Evolutionary conservation across 2,888 invertebrate species (phyloP), one percentile per base, ranked within the genome.

Genomic region (Melangyna quadrimaculata): DNA sequence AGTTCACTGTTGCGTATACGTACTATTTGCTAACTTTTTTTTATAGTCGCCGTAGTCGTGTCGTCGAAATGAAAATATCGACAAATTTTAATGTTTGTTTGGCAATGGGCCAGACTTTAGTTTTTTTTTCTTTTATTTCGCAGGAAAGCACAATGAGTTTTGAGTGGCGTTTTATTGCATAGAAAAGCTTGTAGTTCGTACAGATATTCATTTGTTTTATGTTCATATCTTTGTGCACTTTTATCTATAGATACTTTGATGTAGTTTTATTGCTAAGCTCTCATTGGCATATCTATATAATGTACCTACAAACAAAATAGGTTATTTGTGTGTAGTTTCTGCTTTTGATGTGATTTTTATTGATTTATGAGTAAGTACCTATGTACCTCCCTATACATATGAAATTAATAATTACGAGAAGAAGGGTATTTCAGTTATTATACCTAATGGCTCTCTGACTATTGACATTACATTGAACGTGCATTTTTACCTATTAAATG

Each of bases 1-100:
- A 0, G 53, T 55, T 5, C 22, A 72, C 81, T 71, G 22, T 48
- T 71, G 59, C 71, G 81, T 82, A 82, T 82, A 63, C 82, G 61
- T 73, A 51, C 43, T 72, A 40, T 63, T 57, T 75, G n/a, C n/a
- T n/a, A n/a, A n/a, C n/a, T 70, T 72, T 61, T 27, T 43, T 12
- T 24, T 43, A n/a, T 19, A 0, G 35, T 35, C 9, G 35, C 19
- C 22, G 14, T 35, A 3, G 27, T 53, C 14, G 19, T 48, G 27
- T 53, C 14, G 19, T 48, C 8, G 9, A 22, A 48, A 22, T 48
- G 65, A 67, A 17, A 45, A 67, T 35, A 67, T 51, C 51, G 51
- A 67, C 48, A 51, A 67, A 22, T 67, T 65, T 65, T 32, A 65
- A 51, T 67, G 35, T 48, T 51, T 35, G 32, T 67, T 51, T 67